Percentiles rank a stretch among this genome's conserved stretches.
phyloP scores from a whole-genome alignment of 2,113 vertebrate species.

The Danio rerio region GRCz12tu NC_133199.1:813001-813500 shows the following conservation, averaged over 20 bases:
- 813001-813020: too few species aligned
- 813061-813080: too few species aligned
- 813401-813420: conserved; percentile 15
- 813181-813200: not conserved
- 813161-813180: not conserved
- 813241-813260: not conserved
- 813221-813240: not conserved
- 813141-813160: too few species aligned
- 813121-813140: too few species aligned
- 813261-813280: not conserved
- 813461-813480: not conserved
- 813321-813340: not conserved
- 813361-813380: not conserved
- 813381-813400: not conserved
- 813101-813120: too few species aligned
- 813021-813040: too few species aligned
- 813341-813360: not conserved
- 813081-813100: too few species aligned
- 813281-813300: not conserved
- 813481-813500: conserved; percentile 12
- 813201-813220: not conserved
- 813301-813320: not conserved
- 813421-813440: conserved; percentile 8
- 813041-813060: too few species aligned
- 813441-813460: not conserved